These are phyloP conservation scores for Lycaon pictus DNA, from an alignment of 2,113 vertebrate genomes.

Conservation along the genomic window DNA sequence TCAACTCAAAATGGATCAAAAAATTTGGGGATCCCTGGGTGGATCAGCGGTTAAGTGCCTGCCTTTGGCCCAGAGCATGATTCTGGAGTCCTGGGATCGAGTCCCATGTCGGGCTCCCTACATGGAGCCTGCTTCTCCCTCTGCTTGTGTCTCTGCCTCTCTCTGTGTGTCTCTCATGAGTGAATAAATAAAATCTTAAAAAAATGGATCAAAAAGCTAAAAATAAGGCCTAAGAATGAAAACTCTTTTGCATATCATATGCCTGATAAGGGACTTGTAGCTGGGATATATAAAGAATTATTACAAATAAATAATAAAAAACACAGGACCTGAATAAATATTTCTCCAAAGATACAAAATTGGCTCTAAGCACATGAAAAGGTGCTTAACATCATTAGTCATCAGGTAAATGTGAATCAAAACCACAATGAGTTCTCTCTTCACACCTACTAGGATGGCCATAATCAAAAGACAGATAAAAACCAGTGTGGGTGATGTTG, in stretches of 20 bases:
- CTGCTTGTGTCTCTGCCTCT: no score
- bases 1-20: neutral
- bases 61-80: no score
- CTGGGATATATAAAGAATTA: neutral
- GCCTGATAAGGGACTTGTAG: neutral
- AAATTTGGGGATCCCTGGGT: no score
- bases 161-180: no score
- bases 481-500: neutral
- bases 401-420: slow-evolving; percentile 16
- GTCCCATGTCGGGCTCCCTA: no score
- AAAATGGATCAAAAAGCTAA: neutral
- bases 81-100: no score
- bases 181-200: no score
- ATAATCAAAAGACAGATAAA: neutral
- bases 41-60: no score
- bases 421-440: neutral
- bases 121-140: no score
- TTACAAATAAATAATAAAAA: neutral
- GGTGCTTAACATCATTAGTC: neutral
- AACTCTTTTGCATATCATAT: neutral
- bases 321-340: neutral
- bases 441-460: neutral
- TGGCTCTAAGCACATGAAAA: neutral
- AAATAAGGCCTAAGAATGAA: neutral
- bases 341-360: neutral